These are phyloP conservation scores for Hipparchia sbordonii DNA, from an alignment of 2,888 invertebrate species.

Conservation along the genomic window DNA sequence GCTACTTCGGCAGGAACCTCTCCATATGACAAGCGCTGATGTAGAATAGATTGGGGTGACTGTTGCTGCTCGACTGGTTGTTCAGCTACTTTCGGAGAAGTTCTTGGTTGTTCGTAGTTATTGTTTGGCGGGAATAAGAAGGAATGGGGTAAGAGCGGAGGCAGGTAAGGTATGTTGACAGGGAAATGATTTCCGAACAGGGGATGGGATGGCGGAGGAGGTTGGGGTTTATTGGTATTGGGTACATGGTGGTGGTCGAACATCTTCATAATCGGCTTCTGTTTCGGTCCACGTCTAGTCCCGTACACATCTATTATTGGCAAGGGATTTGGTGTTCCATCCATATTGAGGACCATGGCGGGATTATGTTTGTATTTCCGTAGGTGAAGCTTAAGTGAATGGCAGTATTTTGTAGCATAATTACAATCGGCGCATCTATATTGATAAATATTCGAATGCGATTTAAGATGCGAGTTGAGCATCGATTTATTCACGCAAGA, in stretches of 20 bases:
- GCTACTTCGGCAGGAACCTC: constrained; percentile 54
- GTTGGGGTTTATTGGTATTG: constrained; percentile 58
- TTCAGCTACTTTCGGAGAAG: constrained; percentile 60
- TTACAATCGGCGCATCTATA: constrained; percentile 96
- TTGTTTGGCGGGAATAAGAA: constrained; percentile 78
- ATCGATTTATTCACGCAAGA: constrained; percentile 99
- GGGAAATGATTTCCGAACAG: constrained; percentile 74
- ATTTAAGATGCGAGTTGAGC: constrained; percentile 98
- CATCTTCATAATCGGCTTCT: constrained; percentile 71
- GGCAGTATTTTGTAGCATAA: constrained; percentile 99
- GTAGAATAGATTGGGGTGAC: constrained; percentile 67
- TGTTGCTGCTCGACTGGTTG: constrained; percentile 51
- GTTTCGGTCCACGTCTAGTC: constrained; percentile 93
- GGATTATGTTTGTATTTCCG: constrained; percentile 96
- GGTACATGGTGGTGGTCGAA: constrained; percentile 62
- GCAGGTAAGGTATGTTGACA: constrained; percentile 72
- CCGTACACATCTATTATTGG: constrained; percentile 96
- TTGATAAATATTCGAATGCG: constrained; percentile 95
- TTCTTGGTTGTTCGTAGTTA: constrained; percentile 64
- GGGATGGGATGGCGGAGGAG: constrained; percentile 63
- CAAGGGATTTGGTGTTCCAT: constrained; percentile 93
- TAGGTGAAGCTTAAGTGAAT: constrained; percentile 97
- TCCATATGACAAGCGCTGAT: constrained; percentile 64
- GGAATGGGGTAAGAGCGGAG: constrained; percentile 74
- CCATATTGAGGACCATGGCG: constrained; percentile 93